Evolutionary conservation across 2,797 vertebrate species (phyloP).

Genomic region (Lacerta agilis): DNA sequence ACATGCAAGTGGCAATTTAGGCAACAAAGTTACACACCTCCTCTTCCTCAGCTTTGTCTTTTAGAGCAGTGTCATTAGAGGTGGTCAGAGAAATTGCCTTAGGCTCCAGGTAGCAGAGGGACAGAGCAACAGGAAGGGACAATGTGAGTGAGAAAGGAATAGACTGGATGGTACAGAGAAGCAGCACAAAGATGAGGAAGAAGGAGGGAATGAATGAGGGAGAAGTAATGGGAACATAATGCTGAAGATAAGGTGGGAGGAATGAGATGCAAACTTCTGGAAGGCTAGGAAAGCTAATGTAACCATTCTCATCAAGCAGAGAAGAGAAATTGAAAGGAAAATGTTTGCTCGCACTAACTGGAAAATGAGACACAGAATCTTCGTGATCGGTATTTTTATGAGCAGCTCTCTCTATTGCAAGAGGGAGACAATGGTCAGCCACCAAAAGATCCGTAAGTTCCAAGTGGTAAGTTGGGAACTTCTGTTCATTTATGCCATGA

Average conservation of each 20-base stretch:
- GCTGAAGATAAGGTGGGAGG: slow-evolving; percentile 78
- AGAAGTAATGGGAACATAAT: slow-evolving; percentile 85
- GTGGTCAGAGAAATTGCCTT: slow-evolving; percentile 76
- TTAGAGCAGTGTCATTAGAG: slow-evolving; percentile 72
- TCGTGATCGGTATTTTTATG: slow-evolving; percentile 46
- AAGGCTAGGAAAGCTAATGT: slow-evolving; percentile 78
- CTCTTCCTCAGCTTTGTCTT: slow-evolving; percentile 82
- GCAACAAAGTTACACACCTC: slow-evolving; percentile 87
- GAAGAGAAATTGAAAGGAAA: slow-evolving; percentile 76
- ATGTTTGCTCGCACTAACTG: slow-evolving; percentile 79
- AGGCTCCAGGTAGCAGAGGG: slow-evolving; percentile 92
- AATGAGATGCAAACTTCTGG: slow-evolving; percentile 80
- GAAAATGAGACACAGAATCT: slow-evolving; percentile 65
- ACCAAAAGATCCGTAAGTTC: slow-evolving; percentile 42
- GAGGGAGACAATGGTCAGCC: slow-evolving; percentile 43
- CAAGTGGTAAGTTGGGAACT: slow-evolving; percentile 13
- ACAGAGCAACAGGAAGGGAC: slow-evolving; percentile 92
- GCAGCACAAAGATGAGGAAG: slow-evolving; percentile 88
- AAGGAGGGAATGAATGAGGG: slow-evolving; percentile 90
- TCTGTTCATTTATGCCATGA: slow-evolving; percentile 35
- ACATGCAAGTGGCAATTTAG: slow-evolving; percentile 65
- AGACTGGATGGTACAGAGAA: slow-evolving; percentile 92
- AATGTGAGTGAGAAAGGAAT: slow-evolving; percentile 88
- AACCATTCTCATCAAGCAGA: slow-evolving; percentile 79
- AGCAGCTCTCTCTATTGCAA: slow-evolving; percentile 46